Evolutionary conservation across 1,140 invertebrate genomes (phyloP), one percentile per base, ranked within the genome.

Genomic region (Brachionus calyciflorus): DNA sequence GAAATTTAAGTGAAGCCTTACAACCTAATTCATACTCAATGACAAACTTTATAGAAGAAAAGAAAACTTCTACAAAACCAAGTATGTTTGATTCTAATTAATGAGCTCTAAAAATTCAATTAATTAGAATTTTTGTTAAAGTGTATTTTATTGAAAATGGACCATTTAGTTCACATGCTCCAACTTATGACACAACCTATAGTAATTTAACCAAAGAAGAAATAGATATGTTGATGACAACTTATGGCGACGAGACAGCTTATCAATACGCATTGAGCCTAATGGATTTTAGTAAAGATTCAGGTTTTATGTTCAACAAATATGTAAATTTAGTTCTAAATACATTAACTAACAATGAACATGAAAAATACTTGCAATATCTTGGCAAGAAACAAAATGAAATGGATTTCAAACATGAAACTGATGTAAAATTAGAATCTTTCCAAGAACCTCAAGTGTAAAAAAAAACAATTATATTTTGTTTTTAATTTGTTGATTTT

Each of bases 111-210:
- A n/a, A n/a, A n/a, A n/a, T n/a, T n/a, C n/a, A n/a, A n/a, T n/a
- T n/a, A n/a, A n/a, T n/a, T n/a, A n/a, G n/a, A n/a, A n/a, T n/a
- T n/a, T n/a, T n/a, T n/a, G n/a, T n/a, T n/a, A n/a, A n/a, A 82
- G 92, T 95, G 1, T 93, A 93, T 82, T 92, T 94, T 0, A 84
- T 96, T 2, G 92, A 93, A 82, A 97, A 97, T 83, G 95, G 94
- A 0, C 90, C 94, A 3, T 98, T 94, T 87, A 91, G 92, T 41
- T 94, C 93, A 1, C 96, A 96, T 86, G 94, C 94, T 2, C 96
- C 96, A 0, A 90, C 90, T 19, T 94, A 94, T 84, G 95, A 98
- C 84, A 95, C 93, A 0, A 94, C 93, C 1, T 97, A 96, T 87
- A 89, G 95, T 0, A 96, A 93, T 81, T 85, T 98, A 21, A 93